phyloP scores from a whole-genome alignment of 2,797 vertebrate genomes.

The Diplodus sargus region DNA sequence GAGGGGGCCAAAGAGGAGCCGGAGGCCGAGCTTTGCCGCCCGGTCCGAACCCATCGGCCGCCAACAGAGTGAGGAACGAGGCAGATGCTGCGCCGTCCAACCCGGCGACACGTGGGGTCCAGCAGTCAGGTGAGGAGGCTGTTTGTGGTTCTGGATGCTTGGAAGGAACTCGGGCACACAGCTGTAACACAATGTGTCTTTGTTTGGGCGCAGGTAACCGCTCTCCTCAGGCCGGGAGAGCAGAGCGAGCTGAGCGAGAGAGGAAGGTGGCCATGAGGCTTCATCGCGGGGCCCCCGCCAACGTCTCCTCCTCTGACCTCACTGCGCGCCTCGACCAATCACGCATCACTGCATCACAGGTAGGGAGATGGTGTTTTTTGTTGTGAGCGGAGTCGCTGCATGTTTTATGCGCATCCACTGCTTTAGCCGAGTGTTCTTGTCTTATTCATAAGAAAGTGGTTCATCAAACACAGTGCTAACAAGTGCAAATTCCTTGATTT shows the following conservation, averaged over 20 bases:
- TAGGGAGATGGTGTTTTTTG: constrained; percentile 47
- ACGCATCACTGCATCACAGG: constrained; percentile 96
- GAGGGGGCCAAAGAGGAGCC: constrained; percentile 88
- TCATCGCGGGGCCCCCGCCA: constrained; percentile 95
- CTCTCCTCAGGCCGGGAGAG: constrained; percentile 90
- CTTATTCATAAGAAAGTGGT: background rate
- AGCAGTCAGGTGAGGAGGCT: constrained; percentile 88
- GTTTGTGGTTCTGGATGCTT: background rate
- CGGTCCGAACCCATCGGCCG: constrained; percentile 89
- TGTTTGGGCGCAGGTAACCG: constrained; percentile 88
- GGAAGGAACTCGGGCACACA: background rate
- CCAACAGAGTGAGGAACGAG: constrained; percentile 93
- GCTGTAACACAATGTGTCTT: background rate
- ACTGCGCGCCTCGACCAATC: constrained; percentile 94
- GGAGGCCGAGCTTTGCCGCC: constrained; percentile 90
- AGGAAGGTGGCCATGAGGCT: constrained; percentile 98
- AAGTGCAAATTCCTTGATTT: background rate
- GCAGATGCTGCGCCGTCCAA: constrained; percentile 91
- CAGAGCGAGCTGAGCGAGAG: constrained; percentile 95
- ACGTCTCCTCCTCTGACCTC: constrained; percentile 95
- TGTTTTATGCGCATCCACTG: background rate
- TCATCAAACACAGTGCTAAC: too few species aligned
- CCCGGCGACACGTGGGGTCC: constrained; percentile 90
- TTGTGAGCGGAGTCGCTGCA: background rate
- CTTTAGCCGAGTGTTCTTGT: background rate